Evolutionary conservation across 2,888 invertebrate species (phyloP), one percentile per base, ranked within the genome.

Genomic region (Rhogogaster chlorosoma): DNA sequence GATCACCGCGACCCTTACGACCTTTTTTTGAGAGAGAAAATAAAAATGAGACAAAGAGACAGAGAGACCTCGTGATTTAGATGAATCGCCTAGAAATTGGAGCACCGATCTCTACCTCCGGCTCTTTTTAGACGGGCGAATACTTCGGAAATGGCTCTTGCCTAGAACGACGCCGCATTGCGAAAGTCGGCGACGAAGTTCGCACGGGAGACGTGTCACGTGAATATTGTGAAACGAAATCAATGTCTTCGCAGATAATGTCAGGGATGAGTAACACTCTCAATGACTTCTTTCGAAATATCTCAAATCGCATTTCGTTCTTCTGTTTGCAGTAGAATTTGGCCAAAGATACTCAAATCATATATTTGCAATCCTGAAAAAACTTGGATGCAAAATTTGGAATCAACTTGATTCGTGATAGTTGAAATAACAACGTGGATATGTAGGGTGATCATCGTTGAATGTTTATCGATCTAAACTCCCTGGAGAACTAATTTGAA

Each of bases 141-240:
- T 80, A 84, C 84, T 49, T 29, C 45, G 85, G 85, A 85, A 87
- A 86, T 83, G 84, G 85, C 87, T 85, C 86, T 87, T 49, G 12
- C 36, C 57, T 22, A 38, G 75, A 84, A 77, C 84, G 83, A 53
- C 75, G 85, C 78, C 77, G 87, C 85, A 86, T 92, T 91, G 91
- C 91, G 90, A 90, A 92, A 88, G 89, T 80, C 85, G 87, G 89
- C 89, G 89, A 91, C 91, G 91, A 92, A 92, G 91, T 92, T 92
- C 91, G 91, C 92, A 92, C 92, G 91, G 91, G 89, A 4, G 92
- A 91, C 92, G 91, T 90, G 90, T 92, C 91, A 91, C 77, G 49
- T 92, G 92, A 92, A 90, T 92, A 91, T 93, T 93, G 92, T 92
- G 92, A 93, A 93, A 93, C 91, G 91, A 91, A 93, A 92, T 92